Evolutionary conservation across 2,888 invertebrate species (phyloP).

Genomic region (Xanthorhoe designata): DNA sequence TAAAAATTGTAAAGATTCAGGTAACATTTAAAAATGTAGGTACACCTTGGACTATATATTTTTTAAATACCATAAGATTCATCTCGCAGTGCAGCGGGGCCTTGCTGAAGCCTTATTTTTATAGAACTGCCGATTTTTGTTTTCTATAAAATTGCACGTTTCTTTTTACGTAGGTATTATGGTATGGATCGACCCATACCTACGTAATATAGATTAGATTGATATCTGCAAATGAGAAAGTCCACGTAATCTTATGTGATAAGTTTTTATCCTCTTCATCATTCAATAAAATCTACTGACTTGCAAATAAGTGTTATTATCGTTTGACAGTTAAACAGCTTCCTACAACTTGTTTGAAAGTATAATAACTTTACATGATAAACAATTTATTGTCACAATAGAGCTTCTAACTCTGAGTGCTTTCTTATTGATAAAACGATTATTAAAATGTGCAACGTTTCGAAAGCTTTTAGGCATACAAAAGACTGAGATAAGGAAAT

Average conservation of each 20-base stretch:
- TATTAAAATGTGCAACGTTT: constrained; percentile 34
- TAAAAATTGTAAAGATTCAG: no score
- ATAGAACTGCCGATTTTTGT: no score
- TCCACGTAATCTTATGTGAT: background rate
- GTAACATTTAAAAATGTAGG: no score
- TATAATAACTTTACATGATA: constrained; percentile 19
- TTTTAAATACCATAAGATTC: no score
- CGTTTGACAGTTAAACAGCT: constrained; percentile 12
- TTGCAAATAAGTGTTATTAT: background rate
- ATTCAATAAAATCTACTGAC: background rate
- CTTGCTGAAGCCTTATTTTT: no score
- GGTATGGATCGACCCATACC: no score
- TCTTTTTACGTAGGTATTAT: no score
- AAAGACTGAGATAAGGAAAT: constrained; percentile 24
- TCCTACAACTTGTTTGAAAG: constrained; percentile 7
- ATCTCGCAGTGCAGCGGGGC: no score
- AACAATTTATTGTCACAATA: constrained; percentile 19
- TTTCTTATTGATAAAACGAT: constrained; percentile 27
- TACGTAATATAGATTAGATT: no score
- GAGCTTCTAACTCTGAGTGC: constrained; percentile 19
- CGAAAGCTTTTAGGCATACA: constrained; percentile 33
- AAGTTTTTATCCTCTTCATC: background rate
- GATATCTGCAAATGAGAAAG: no score
- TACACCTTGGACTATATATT: no score
- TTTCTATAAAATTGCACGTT: no score